phyloP scores from a whole-genome alignment of 2,888 invertebrate genomes.

The Sclerodermus sp. region DNA sequence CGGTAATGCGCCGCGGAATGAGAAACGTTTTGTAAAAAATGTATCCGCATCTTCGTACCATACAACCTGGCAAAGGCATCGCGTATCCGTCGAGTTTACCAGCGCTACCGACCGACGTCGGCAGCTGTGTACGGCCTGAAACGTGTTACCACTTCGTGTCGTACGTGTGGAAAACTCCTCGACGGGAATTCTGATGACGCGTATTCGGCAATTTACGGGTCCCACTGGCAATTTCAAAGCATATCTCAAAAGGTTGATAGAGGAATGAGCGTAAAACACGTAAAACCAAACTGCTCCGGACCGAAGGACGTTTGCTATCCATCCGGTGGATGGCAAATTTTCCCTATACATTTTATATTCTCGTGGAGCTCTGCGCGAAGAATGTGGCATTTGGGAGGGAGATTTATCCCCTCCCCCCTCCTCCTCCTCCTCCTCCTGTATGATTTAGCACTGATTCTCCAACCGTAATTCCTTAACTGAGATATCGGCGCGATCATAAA shows the following conservation, averaged over 20 bases:
- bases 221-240: too few relatives aligned
- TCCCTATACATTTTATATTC: too few relatives aligned
- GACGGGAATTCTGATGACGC: slow-evolving; percentile 27
- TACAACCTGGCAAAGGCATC: slow-evolving; percentile 21
- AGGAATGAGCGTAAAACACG: too few relatives aligned
- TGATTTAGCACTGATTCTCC: slow-evolving; percentile 8
- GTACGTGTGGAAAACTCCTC: slow-evolving; percentile 25
- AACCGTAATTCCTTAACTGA: slow-evolving; percentile 21
- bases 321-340: too few relatives aligned
- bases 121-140: slow-evolving; percentile 16
- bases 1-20: slow-evolving; percentile 53
- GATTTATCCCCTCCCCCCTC: too few relatives aligned
- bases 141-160: slow-evolving; percentile 22
- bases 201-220: slow-evolving; percentile 18
- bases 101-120: slow-evolving; percentile 1
- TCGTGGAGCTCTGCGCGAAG: too few relatives aligned
- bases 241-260: too few relatives aligned
- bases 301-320: too few relatives aligned
- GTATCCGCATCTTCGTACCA: slow-evolving; percentile 46
- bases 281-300: too few relatives aligned
- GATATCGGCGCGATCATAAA: slow-evolving; percentile 24
- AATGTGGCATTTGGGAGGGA: not conserved
- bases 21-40: slow-evolving; percentile 54
- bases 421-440: too few relatives aligned
- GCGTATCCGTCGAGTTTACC: slow-evolving; percentile 4